These are phyloP conservation scores for Noctua janthe DNA, from an alignment of 2,888 invertebrate genomes.

Conservation along the genomic window DNA sequence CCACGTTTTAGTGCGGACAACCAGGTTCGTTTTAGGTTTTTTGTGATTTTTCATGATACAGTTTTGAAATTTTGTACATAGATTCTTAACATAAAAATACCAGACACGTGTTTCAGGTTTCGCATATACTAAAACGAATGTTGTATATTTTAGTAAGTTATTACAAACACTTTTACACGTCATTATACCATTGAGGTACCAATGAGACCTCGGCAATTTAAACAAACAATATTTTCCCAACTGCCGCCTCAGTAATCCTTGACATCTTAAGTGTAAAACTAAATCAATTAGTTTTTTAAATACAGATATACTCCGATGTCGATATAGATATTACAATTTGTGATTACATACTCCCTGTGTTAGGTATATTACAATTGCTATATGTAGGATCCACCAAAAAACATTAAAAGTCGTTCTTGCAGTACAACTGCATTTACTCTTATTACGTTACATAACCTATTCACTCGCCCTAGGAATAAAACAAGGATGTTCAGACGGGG, in stretches of 20 bases:
- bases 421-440: conserved; percentile 29
- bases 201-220: conserved; percentile 1
- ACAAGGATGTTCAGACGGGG: conserved; percentile 39
- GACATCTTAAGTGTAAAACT: conserved; percentile 15
- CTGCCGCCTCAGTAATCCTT: conserved; percentile 10
- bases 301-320: conserved; percentile 19
- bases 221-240: conserved; percentile 1
- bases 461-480: conserved; percentile 42
- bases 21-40: too few species aligned
- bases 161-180: background rate
- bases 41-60: too few species aligned
- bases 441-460: conserved; percentile 44
- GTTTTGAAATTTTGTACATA: too few species aligned
- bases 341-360: conserved; percentile 46
- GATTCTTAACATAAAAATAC: too few species aligned
- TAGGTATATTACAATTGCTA: conserved; percentile 44
- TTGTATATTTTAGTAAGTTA: background rate
- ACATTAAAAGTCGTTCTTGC: conserved; percentile 29
- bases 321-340: conserved; percentile 21
- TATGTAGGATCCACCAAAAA: conserved; percentile 38
- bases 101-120: too few species aligned
- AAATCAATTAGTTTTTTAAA: conserved; percentile 23
- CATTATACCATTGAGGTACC: background rate
- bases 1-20: too few species aligned
- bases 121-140: too few species aligned